Base-by-base conservation (phyloP, 2,888 invertebrate species). In the Incurvaria masculella region DNA sequence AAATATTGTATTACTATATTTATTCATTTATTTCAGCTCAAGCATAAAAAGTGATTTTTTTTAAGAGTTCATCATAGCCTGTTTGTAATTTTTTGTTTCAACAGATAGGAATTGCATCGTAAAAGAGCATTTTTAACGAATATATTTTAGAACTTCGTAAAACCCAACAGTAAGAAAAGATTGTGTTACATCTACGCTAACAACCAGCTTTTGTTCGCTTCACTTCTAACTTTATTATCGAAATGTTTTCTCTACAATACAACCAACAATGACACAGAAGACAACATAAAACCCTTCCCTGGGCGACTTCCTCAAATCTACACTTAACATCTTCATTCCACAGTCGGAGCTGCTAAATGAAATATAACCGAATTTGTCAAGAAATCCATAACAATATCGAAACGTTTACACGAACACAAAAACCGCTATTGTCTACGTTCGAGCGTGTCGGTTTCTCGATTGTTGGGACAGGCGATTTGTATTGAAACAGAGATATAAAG, bases 291-390 rank as follows among this genome's bases (percentile, higher is more conserved):
- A 8, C 8, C 14, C 33, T 11, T 14, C 14, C 33, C 33, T 33
- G 11, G 33, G 11, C 33, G 33, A 33, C 33, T 33, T 33, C 33
- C 33, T 33, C 33, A 33, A 14, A 33, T 33, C 33, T 33, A 33
- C 33, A 33, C 33, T 33, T 69, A 68, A 64, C 64, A 61, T 61
- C 61, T 57, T 52, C 58, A 59, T 45, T 65, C 65, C 5, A 65
- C 66, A 63, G 66, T 62, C 61, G 63, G 53, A 54, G 59, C 56
- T 56, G 55, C 56, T 61, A 59, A 44, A 38, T 44, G 27, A 48
- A 61, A 59, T 58, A 59, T 60, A 59, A 62, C 59, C 64, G 59
- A 64, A 68, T 70, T 69, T 70, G 66, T 72, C 66, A 65, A 64
- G 62, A 61, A 59, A 48, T 61, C 52, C 23, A 33, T 59, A 65